Evolutionary conservation across 2,888 invertebrate species (phyloP), one percentile per base, ranked within the genome.

Genomic region (Tanypteryx hageni): DNA sequence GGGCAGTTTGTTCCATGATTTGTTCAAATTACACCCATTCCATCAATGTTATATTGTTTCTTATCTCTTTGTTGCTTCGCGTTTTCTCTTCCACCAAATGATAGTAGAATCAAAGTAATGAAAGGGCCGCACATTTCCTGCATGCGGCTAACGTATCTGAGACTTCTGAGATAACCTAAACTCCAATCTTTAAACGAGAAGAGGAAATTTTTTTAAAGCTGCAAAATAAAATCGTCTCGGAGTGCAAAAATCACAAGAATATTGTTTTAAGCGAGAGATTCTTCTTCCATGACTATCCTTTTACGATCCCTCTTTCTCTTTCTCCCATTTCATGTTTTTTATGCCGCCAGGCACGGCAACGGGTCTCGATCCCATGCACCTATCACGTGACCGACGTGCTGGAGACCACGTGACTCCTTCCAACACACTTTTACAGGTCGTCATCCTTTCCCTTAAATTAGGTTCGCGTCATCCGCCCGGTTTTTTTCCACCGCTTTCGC

Each of bases 341-440:
- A n/a, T 68, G 89, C 89, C 64, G 16, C 10, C 18, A 44, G 89
- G 89, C 64, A 64, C n/a, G n/a, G 89, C 64, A 89, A 89, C 89
- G 89, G 44, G 89, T 44, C 89, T 89, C 64, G 89, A 44, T 44
- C 22, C 44, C 89, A 89, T 44, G 61, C 64, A 16, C 61, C 44
- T 61, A 89, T 89, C 89, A 89, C 89, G 89, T 89, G 89, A 64
- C 44, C 18, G 31, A 11, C 31, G 16, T 64, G 31, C 44, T 31
- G 56, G 64, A 44, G 31, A 89, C 89, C 68, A 56, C 89, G 61
- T 89, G 89, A 89, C n/a, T 27, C 89, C 86, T 86, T 86, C 86
- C 89, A 56, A 44, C 27, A 27, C 76, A 13, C 76, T 3, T 44
- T 64, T 31, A 27, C 89, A 89, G 89, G 89, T 89, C 64, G 89